Conservation (phyloP, 2,888 invertebrate genomes). For the Stenolophus ochropezus region DNA sequence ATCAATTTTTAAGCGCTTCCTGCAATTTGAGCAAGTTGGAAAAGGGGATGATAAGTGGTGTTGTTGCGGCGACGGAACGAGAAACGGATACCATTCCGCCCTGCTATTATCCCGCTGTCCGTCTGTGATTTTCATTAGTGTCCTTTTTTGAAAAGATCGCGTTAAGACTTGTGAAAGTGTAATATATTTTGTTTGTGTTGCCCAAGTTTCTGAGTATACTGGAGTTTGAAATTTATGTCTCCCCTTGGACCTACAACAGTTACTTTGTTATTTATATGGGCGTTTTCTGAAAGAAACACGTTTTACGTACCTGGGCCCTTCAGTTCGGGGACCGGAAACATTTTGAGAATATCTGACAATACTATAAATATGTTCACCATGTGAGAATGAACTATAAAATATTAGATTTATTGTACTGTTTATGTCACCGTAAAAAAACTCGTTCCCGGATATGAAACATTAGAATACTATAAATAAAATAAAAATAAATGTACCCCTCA, state of each 20-base stretch:
- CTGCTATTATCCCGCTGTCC: slow-evolving; percentile 61
- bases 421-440: slow-evolving; percentile 24
- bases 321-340: background rate
- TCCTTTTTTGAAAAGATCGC: slow-evolving; percentile 59
- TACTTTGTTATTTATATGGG: slow-evolving; percentile 57
- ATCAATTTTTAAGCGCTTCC: slow-evolving; percentile 57
- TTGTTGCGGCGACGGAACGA: slow-evolving; percentile 49
- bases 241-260: slow-evolving; percentile 53
- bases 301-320: slow-evolving; percentile 34
- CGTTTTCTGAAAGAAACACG: slow-evolving; percentile 49
- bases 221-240: slow-evolving; percentile 56
- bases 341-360: slow-evolving; percentile 37
- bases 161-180: slow-evolving; percentile 57
- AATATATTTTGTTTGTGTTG: slow-evolving; percentile 58
- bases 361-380: slow-evolving; percentile 37
- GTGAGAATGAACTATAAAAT: slow-evolving; percentile 25
- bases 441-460: slow-evolving; percentile 8
- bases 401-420: slow-evolving; percentile 14
- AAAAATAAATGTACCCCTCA: background rate
- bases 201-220: slow-evolving; percentile 49
- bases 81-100: slow-evolving; percentile 50
- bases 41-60: slow-evolving; percentile 29
- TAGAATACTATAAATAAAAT: slow-evolving; percentile 17
- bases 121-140: slow-evolving; percentile 63
- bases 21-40: slow-evolving; percentile 50